phyloP scores from a whole-genome alignment of 2,888 invertebrate genomes.

The Epiperipatus broadwayi region DNA sequence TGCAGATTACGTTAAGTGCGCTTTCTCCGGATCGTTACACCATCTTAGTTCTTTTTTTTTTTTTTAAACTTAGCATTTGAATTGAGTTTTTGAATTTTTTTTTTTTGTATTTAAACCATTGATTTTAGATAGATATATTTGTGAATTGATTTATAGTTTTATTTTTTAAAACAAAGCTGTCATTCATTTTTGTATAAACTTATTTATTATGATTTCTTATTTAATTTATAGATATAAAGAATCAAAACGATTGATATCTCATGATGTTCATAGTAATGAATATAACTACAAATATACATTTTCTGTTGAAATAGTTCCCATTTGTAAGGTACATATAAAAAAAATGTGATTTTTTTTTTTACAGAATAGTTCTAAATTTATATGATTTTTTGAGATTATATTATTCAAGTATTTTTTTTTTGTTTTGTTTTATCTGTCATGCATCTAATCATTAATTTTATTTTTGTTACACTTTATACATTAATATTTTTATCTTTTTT shows the following conservation, averaged over 20 bases:
- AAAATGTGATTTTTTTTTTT: not conserved
- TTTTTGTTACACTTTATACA: constrained; percentile 1
- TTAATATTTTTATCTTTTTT: constrained; percentile 13
- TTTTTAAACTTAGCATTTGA: not conserved
- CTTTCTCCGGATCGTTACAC: constrained; percentile 1
- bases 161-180: constrained; percentile 4
- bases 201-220: constrained; percentile 5
- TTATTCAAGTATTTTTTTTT: not conserved
- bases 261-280: constrained; percentile 86
- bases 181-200: constrained; percentile 1
- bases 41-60: constrained; percentile 4
- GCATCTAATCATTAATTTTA: not conserved
- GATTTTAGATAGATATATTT: not conserved
- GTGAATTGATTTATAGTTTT: not conserved
- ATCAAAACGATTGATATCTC: constrained; percentile 86
- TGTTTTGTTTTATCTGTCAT: not conserved
- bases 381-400: no score
- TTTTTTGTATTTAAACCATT: not conserved
- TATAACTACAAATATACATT: constrained; percentile 87
- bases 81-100: constrained; percentile 1
- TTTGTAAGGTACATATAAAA: constrained; percentile 73
- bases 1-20: no score
- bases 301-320: constrained; percentile 81
- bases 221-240: constrained; percentile 42
- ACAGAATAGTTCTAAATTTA: no score